Evolutionary conservation across 2,113 vertebrate genomes (phyloP).

Genomic region (Myotis brandtii): DNA sequence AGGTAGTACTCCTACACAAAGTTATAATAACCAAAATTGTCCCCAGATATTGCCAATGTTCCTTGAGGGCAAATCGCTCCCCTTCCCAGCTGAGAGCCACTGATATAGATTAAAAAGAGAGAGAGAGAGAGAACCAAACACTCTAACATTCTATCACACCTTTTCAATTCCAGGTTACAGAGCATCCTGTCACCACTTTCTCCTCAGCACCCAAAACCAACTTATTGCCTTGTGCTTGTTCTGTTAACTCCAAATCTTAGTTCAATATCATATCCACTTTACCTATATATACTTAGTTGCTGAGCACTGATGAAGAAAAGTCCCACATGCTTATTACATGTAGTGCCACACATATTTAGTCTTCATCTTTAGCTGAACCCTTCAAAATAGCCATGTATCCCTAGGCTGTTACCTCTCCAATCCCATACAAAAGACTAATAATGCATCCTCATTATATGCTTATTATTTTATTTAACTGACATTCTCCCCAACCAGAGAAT

Average conservation of each 20-base stretch:
- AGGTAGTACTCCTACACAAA: not conserved
- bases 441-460: slow-evolving; percentile 5
- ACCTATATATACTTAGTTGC: slow-evolving; percentile 13
- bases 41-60: not conserved
- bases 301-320: not conserved
- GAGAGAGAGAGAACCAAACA: not conserved
- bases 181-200: slow-evolving; percentile 17
- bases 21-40: not conserved
- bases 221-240: not conserved
- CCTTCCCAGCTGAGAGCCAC: not conserved
- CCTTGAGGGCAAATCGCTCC: not conserved
- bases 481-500: not conserved
- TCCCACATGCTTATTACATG: not conserved
- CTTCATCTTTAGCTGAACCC: not conserved
- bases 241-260: slow-evolving; percentile 19
- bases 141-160: not conserved
- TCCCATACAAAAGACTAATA: not conserved
- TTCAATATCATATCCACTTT: not conserved
- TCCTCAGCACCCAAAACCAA: slow-evolving; percentile 24
- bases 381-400: slow-evolving; percentile 17
- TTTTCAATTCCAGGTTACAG: not conserved
- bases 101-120: not conserved
- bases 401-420: not conserved
- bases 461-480: slow-evolving; percentile 34
- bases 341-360: not conserved